Evolutionary conservation across 2,113 vertebrate species (phyloP), one percentile per base, ranked within the genome.

Genomic region (Arothron firmamentum): DNA sequence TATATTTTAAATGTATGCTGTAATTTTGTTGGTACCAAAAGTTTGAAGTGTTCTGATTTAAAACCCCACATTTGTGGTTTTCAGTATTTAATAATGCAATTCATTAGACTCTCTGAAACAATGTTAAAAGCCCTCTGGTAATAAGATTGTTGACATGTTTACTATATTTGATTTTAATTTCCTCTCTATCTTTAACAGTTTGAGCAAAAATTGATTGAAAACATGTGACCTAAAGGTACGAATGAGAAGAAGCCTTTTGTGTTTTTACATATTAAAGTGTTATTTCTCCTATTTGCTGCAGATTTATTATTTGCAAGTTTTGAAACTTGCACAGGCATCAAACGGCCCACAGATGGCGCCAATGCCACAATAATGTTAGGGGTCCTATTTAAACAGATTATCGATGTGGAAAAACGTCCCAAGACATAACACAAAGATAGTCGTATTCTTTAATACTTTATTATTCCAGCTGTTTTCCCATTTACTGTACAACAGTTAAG

Each of bases 401-500:
- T n/a, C 18, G 54, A 25, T 8, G 1, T 4, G 6, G 11, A 49
- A n/a, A 69, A 42, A 19, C 25, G 45, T 9, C 16, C 23, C 2
- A 16, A 15, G 3, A 53, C 1, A 3, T 2, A 21, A 28, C 10
- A 6, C 2, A 14, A 65, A 74, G 23, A 66, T 74, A 55, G 13
- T 2, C 8, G 16, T 57, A 19, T 53, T n/a, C 42, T 68, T 69
- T 72, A 48, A 77, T 68, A 58, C 67, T 82, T 84, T 83, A 78
- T 89, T 87, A 77, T 87, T 89, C 86, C 84, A 88, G 34, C 34
- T 38, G 87, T 91, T 91, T 83, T 52, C 67, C 77, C 76, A 80
- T 83, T 82, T 85, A 74, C 76, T 77, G 54, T 65, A 89, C 87
- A 87, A 75, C 62, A 64, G 72, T 77, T 78, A 72, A 61, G 60